Evolutionary conservation across 2,888 invertebrate genomes (phyloP), one percentile per base, ranked within the genome.

Genomic region (Eupeodes luniger): DNA sequence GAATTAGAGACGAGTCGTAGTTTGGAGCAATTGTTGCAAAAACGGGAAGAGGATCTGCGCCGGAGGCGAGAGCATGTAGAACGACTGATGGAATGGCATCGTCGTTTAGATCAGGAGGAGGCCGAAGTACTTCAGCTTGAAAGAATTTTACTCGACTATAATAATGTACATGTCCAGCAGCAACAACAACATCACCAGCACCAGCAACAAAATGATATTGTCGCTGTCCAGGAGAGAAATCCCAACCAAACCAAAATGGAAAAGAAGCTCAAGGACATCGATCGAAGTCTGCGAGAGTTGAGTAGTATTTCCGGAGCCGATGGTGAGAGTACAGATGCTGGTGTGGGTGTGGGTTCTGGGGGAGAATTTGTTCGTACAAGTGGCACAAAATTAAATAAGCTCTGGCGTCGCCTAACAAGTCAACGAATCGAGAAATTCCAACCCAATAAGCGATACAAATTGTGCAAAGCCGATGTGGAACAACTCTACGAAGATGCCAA

Each of bases 31-130:
- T 90, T 91, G 27, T 91, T 95, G 82, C 92, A 93, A 90, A 94
- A 94, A 91, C 93, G 94, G 75, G 94, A 95, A 91, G 93, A 92
- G 55, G 94, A 94, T 79, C 91, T 95, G 75, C 92, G 93, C 77
- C 93, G 93, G 90, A 93, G 95, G 34, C 92, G 94, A 70, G 92
- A 94, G 90, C 93, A 94, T 89, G 94, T 94, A 53, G 94, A 95
- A 91, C 94, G 94, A 85, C 91, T 95, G 75, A 91, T 95, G 90
- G 92, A 94, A 93, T 95, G 95, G 94, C 94, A 95, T 92, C 94
- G 94, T 89, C 94, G 94, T 77, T 92, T 95, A 44, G 92, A 94
- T 89, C 94, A 94, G 88, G 95, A 95, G 92, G 95, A 95, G 91
- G 93, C 93, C 77, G 94, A 94, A 90, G 94, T 95, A 51, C 91